phyloP scores from a whole-genome alignment of 2,797 vertebrate genomes.

The Lepilemur septentrionalis region DNA sequence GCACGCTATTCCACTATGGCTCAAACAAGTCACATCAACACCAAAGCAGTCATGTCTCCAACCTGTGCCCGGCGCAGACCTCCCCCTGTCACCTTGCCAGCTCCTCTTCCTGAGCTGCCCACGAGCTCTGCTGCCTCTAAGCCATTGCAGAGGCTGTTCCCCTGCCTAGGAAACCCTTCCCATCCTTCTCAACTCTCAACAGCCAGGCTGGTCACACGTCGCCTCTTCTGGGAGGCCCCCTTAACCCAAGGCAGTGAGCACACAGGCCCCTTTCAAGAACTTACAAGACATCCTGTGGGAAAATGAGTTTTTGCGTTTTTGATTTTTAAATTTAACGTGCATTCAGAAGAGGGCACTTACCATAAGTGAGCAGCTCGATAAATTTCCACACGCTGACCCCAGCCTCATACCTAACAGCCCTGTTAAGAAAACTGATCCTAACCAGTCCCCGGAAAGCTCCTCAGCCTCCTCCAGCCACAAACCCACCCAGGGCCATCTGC shows the following conservation, averaged over 20 bases:
- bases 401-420: not conserved
- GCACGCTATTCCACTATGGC: not conserved
- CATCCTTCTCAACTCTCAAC: too few relatives aligned
- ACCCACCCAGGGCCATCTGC: not conserved
- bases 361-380: not conserved
- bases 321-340: not conserved
- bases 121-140: not conserved
- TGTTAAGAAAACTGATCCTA: not conserved
- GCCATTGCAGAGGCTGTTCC: not conserved
- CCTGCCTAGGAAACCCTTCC: not conserved
- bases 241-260: not conserved
- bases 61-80: not conserved
- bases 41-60: not conserved
- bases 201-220: not conserved
- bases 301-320: not conserved
- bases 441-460: not conserved
- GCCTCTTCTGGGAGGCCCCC: not conserved
- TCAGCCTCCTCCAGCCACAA: too few relatives aligned
- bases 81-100: not conserved
- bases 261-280: not conserved
- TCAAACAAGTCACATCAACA: not conserved
- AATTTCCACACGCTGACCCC: not conserved
- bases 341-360: not conserved
- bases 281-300: not conserved
- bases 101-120: not conserved